Evolutionary conservation across 2,113 vertebrate genomes (phyloP).

Genomic region (Corythaeola cristata): DNA sequence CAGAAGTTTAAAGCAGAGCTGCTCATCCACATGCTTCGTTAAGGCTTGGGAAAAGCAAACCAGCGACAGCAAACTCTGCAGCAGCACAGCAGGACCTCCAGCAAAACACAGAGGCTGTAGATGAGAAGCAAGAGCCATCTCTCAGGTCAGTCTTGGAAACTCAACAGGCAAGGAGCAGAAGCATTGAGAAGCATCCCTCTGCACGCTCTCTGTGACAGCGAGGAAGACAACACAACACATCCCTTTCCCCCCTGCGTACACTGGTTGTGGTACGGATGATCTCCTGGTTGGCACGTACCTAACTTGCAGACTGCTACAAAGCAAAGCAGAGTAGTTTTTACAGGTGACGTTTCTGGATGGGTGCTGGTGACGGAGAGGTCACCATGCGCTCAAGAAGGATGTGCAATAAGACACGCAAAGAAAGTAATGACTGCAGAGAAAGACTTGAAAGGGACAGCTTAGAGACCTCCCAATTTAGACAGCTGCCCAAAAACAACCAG

Average conservation of each 20-base stretch:
- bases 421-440: neutral
- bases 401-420: rapidly evolving
- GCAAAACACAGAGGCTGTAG: rapidly evolving
- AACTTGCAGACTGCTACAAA: neutral
- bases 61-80: neutral
- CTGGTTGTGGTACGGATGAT: neutral
- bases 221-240: neutral
- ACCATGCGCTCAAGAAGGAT: neutral
- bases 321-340: neutral
- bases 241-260: rapidly evolving
- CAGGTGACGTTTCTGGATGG: neutral
- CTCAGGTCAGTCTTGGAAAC: neutral
- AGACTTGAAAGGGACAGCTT: neutral
- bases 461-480: neutral
- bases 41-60: neutral
- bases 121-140: neutral
- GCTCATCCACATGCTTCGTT: neutral
- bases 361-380: neutral
- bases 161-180: neutral
- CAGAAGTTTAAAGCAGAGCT: neutral
- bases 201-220: rapidly evolving
- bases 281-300: neutral
- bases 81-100: neutral
- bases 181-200: neutral
- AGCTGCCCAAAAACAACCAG: neutral